Evolutionary conservation across 2,797 vertebrate genomes (phyloP), one percentile per base, ranked within the genome.

Genomic region (Mormyrus hasselquistii): DNA sequence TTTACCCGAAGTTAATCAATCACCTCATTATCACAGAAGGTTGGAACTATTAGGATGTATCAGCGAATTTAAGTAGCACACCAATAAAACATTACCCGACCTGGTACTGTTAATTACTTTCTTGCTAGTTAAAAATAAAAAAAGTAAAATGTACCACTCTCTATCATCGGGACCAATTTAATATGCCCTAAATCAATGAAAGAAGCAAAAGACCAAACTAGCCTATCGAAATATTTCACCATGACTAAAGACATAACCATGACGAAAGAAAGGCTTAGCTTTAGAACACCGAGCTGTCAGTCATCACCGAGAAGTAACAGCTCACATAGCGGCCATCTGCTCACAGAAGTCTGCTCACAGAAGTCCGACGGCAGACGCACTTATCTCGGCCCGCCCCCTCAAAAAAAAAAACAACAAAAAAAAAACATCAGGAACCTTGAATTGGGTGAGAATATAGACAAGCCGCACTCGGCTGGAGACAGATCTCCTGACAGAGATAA

Each of bases 401-500:
- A 9, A 10, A 7, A 34, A 50, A 50, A 55, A 8, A n/a, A 55
- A 19, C 19, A 19, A 50, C 10, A 41, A 52, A 79, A n/a, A 53
- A 34, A 65, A 29, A 22, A 41, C 8, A 57, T 34, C 44, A 34
- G 12, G 55, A 86, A 88, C 84, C 79, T 62, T 59, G 83, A 83
- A 25, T 59, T 76, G 90, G 89, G 90, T 90, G 87, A 89, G 87
- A 91, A 89, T 57, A 91, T 50, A 88, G 89, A 91, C 89, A 89
- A 69, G 59, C 79, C 73, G 89, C 84, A 88, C 79, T 90, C 12
- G 89, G 89, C 82, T 91, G 90, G 91, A 91, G 91, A 90, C 90
- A 89, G 91, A 91, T 90, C 90, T 90, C 88, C 88, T 91, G 25
- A 83, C 9, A 4, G 65, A 88, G 90, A 91, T 91, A 91, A 89